Evolutionary conservation across 2,888 invertebrate genomes (phyloP), one percentile per base, ranked within the genome.

Genomic region (Agrochola lota): DNA sequence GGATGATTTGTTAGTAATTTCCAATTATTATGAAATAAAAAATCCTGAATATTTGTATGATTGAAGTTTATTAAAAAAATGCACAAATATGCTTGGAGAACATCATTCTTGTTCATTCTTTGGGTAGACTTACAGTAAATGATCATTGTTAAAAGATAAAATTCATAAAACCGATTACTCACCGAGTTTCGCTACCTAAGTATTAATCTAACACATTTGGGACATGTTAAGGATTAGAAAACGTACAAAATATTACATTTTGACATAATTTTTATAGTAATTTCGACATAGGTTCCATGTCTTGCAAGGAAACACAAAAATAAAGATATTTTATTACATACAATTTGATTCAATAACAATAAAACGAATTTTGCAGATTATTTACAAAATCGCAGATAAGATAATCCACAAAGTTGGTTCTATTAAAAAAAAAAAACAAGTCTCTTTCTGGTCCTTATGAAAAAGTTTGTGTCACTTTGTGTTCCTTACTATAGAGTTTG

Each of bases 1-100:
- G 78, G 83, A 78, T 72, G 69, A 67, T 77, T 3, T 75, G 86
- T 84, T 84, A 84, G 86, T 84, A 78, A 62, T 7, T 68, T 59
- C 20, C 7, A 73, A 76, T 43, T 63, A 73, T 75, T 86, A 78
- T 86, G 66, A 88, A 88, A 87, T 84, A 77, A 88, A 84, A 85
- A 66, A 63, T 66, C 66, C 69, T 71, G 62, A 70, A 35, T 66
- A 68, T 60, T 78, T 77, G 46, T 86, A 86, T 81, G 78, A 81
- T 85, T 81, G 59, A 73, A 83, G 60, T 88, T 88, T 88, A 88
- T 87, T 87, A 88, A 87, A 90, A 30, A 90, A 91, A 88, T 89
- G 91, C 92, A 92, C 88, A 90, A 88, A 90, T 90, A 89, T 90
- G 88, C 86, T 85, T 77, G 88, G 85, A 88, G 90, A 90, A 91